phyloP scores from a whole-genome alignment of 2,888 invertebrate genomes.

The Diploptera punctata region DNA sequence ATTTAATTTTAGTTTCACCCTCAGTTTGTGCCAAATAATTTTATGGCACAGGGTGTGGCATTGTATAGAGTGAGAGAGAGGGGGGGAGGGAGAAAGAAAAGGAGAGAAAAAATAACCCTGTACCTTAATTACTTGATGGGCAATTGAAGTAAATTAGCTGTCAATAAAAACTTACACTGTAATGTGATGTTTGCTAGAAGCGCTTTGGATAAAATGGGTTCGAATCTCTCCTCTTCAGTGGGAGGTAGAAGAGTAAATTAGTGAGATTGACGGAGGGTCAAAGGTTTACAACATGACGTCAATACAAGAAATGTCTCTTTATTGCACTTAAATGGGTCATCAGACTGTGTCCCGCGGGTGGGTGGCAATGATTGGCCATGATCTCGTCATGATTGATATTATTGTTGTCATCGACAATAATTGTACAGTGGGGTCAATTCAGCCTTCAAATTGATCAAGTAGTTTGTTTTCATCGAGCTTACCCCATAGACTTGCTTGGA shows the following conservation, averaged over 20 bases:
- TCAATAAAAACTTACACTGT: too few relatives aligned
- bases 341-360: neutral
- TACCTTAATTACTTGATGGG: too few relatives aligned
- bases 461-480: neutral
- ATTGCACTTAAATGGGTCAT: conserved; percentile 18
- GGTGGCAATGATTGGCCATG: conserved; percentile 13
- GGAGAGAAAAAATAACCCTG: too few relatives aligned
- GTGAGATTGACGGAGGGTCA: neutral
- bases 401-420: neutral
- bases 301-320: neutral
- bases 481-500: too few relatives aligned
- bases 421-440: neutral
- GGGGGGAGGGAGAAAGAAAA: too few relatives aligned
- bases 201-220: too few relatives aligned
- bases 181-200: too few relatives aligned
- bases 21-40: too few relatives aligned
- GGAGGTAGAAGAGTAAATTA: neutral
- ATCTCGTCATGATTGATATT: neutral
- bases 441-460: neutral
- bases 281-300: conserved; percentile 9
- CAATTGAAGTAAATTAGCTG: too few relatives aligned
- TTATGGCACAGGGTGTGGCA: too few relatives aligned
- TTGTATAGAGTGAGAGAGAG: too few relatives aligned
- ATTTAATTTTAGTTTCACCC: too few relatives aligned
- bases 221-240: neutral